Conservation (phyloP, 2,113 vertebrate species). For the Microtus ochrogaster region DNA sequence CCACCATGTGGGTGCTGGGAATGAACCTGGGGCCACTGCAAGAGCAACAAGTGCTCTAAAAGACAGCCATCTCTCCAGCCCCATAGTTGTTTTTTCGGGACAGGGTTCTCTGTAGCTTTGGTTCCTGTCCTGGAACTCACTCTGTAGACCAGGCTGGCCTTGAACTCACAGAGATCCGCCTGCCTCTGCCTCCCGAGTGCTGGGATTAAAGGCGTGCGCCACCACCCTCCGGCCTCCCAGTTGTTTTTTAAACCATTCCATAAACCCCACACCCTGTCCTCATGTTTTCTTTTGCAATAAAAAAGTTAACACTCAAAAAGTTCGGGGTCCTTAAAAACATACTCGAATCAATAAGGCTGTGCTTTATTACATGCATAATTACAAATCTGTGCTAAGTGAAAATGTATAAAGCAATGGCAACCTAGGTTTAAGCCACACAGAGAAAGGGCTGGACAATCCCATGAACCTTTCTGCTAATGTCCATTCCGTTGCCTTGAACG, state of each 20-base stretch:
- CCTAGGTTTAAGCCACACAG: slow-evolving; percentile 75
- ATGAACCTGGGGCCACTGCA: no score
- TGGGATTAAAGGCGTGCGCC: no score
- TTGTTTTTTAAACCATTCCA: neutral
- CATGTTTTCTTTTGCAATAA: neutral
- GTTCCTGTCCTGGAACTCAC: no score
- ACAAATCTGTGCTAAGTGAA: slow-evolving; percentile 81
- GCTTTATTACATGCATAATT: slow-evolving; percentile 84
- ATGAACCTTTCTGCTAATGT: slow-evolving; percentile 73
- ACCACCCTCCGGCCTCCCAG: neutral
- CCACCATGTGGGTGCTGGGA: no score
- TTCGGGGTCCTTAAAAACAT: slow-evolving; percentile 43
- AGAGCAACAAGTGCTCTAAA: neutral
- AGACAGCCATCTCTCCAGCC: neutral
- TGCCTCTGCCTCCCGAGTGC: no score
- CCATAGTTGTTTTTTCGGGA: neutral
- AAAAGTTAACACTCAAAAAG: slow-evolving; percentile 27
- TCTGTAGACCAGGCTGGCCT: no score
- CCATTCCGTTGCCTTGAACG: slow-evolving; percentile 71
- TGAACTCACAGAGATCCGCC: no score
- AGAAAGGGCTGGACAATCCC: slow-evolving; percentile 76
- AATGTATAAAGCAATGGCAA: slow-evolving; percentile 81
- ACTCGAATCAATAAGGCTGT: slow-evolving; percentile 77
- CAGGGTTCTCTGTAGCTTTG: no score
- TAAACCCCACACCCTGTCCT: neutral